These are phyloP conservation scores for Medauroidea extradentata DNA, from an alignment of 1,140 invertebrate species.

Conservation along the genomic window DNA sequence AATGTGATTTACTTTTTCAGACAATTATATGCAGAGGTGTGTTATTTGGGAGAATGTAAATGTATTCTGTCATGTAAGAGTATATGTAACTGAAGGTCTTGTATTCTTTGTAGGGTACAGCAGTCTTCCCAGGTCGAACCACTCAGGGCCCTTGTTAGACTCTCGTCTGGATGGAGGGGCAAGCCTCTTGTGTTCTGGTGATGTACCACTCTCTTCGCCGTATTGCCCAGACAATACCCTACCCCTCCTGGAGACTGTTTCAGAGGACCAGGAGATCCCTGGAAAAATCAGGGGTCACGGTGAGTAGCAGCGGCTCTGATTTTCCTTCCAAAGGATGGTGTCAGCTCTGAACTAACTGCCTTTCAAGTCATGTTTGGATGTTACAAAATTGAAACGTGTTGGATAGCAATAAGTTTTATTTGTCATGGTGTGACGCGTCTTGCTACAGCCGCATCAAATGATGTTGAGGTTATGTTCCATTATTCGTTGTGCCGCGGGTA, in stretches of 20 bases:
- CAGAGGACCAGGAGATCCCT: conserved; percentile 53
- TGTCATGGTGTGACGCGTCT: too few species aligned
- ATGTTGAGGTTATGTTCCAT: too few species aligned
- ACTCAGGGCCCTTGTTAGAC: conserved; percentile 56
- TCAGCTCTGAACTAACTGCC: too few species aligned
- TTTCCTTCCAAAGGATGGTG: too few species aligned
- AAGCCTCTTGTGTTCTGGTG: conserved; percentile 44
- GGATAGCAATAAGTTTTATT: too few species aligned
- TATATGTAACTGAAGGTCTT: too few species aligned
- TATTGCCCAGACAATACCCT: conserved; percentile 51
- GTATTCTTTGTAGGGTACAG: conserved; percentile 62
- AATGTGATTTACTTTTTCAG: too few species aligned
- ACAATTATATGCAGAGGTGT: not conserved
- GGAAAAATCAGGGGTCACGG: not conserved
- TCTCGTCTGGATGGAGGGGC: conserved; percentile 44
- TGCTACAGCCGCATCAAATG: too few species aligned
- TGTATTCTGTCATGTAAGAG: not conserved
- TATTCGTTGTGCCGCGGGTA: too few species aligned
- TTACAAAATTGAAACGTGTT: too few species aligned
- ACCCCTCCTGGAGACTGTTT: conserved; percentile 55
- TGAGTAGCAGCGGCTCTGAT: too few species aligned
- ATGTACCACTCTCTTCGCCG: conserved; percentile 38
- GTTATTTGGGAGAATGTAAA: not conserved
- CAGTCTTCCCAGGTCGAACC: conserved; percentile 74
- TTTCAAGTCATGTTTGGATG: too few species aligned